These are phyloP conservation scores for Geophilus truncorum DNA, from an alignment of 2,888 invertebrate genomes.

Conservation along the genomic window DNA sequence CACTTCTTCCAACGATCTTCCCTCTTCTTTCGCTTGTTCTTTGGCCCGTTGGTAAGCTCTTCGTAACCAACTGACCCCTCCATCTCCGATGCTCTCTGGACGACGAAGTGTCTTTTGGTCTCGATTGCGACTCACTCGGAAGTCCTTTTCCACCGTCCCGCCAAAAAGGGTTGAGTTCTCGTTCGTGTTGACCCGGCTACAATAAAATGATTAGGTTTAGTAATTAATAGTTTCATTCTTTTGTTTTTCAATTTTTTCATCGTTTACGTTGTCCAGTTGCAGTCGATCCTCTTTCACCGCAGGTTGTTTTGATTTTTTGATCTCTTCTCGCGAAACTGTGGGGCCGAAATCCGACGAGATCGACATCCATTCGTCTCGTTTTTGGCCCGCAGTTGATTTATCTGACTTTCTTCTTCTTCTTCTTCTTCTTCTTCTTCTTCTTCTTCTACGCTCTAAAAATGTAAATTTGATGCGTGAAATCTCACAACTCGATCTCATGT, in stretches of 20 bases:
- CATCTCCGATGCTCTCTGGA: conserved; percentile 51
- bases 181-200: conserved; percentile 62
- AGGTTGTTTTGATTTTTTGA: conserved; percentile 30
- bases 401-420: no score
- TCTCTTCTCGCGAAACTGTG: background rate
- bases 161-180: conserved; percentile 90
- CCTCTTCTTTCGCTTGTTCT: conserved; percentile 56
- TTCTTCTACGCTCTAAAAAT: no score
- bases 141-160: conserved; percentile 80
- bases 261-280: conserved; percentile 29
- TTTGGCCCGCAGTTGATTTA: background rate
- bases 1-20: conserved; percentile 54
- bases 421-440: no score
- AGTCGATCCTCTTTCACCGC: conserved; percentile 38
- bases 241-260: background rate
- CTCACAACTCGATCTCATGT: no score
- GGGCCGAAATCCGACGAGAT: conserved; percentile 54
- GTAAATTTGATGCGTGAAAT: no score
- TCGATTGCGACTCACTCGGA: conserved; percentile 53
- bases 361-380: conserved; percentile 76
- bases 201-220: background rate
- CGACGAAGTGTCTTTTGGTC: background rate
- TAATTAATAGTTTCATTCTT: background rate
- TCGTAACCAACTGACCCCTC: conserved; percentile 54
- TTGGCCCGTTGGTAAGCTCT: conserved; percentile 55